Percentiles rank a stretch among this genome's conserved stretches.
These are phyloP conservation scores for Hesperia comma DNA, from an alignment of 2,888 invertebrate genomes.

Conservation along the genomic window DNA sequence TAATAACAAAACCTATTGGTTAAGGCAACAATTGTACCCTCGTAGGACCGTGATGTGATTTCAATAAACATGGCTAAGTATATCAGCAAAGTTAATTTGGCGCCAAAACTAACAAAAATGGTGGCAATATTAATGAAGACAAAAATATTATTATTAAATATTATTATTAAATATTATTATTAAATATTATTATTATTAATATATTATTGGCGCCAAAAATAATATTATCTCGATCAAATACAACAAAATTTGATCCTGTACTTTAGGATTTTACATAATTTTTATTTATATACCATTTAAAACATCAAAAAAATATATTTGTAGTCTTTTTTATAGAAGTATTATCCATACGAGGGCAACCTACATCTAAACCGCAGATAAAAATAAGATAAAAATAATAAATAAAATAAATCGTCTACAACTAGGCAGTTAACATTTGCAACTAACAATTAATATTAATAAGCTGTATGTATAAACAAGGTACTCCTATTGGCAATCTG, in stretches of 20 bases:
- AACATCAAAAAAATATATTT: neutral
- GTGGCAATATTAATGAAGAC: neutral
- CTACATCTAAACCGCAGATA: constrained; percentile 31
- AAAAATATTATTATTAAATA: too few species aligned
- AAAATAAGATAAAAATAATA: constrained; percentile 39
- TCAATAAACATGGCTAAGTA: too few species aligned
- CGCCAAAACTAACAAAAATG: neutral
- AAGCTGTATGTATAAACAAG: constrained; percentile 27
- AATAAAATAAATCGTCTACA: constrained; percentile 33
- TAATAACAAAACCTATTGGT: constrained; percentile 40
- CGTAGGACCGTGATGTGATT: constrained; percentile 28
- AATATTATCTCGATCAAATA: too few species aligned
- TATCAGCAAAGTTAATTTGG: neutral
- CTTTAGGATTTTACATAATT: too few species aligned
- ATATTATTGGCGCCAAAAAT: too few species aligned
- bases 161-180: too few species aligned
- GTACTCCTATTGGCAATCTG: constrained; percentile 30
- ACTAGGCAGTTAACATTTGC: constrained; percentile 30
- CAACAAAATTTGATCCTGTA: too few species aligned
- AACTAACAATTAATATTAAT: constrained; percentile 30
- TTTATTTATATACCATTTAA: neutral
- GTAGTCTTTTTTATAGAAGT: neutral
- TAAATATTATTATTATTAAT: too few species aligned
- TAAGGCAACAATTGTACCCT: constrained; percentile 39
- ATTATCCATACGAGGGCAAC: constrained; percentile 20